Evolutionary conservation across 1,140 invertebrate genomes (phyloP), one percentile per base, ranked within the genome.

Genomic region (Melanaphis sacchari): DNA sequence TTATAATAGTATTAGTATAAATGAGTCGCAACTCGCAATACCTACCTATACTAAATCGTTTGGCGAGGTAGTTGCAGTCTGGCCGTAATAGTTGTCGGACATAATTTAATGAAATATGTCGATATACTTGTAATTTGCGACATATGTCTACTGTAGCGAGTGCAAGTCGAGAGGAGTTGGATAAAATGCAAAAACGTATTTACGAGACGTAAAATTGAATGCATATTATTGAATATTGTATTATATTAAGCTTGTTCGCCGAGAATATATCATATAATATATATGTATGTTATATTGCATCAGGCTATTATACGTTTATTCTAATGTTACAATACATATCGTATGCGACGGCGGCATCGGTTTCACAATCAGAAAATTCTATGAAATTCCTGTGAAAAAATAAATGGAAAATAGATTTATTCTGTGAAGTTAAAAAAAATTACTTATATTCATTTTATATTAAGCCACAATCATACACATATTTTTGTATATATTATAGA

Each of bases 361-460:
- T 90, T 66, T 66, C 15, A 76, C 59, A 36, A 76, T 76, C 59
- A n/a, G 59, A 76, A 76, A 76, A 76, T n/a, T 76, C 59, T n/a
- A n/a, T 76, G 59, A n/a, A 76, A 76, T 76, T 76, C 59, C 59
- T 36, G 59, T 4, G 59, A n/a, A 76, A 76, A 76, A 76, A 76
- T 76, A n/a, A 76, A 76, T 18, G 31, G 59, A n/a, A 76, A 76
- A n/a, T 31, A 6, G 59, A 76, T 76, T 66, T 76, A n/a, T 76
- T n/a, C 15, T n/a, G 59, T n/a, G 4, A 36, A n/a, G 31, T 31
- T 59, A 76, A 18, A 76, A 66, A 59, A 66, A 66, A 66, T 66
- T 66, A 66, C 59, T 66, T 22, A n/a, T n/a, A 76, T 76, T n/a
- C 31, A n/a, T 76, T 76, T 76, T 76, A n/a, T 76, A 36, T 76